Evolutionary conservation across 2,797 vertebrate species (phyloP), one percentile per base, ranked within the genome.

Genomic region (Lophius americanus): DNA sequence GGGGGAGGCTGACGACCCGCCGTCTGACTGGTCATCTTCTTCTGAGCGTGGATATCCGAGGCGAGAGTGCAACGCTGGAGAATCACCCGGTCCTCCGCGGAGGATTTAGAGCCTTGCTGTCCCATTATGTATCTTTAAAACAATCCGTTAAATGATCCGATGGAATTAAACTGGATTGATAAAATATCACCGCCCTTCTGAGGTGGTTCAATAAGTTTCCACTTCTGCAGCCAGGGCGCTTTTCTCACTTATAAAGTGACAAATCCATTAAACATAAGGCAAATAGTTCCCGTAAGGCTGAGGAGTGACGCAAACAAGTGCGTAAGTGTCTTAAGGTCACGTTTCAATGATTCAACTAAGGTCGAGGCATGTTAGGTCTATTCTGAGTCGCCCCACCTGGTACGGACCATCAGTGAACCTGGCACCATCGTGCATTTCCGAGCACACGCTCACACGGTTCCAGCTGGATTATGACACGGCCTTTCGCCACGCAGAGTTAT

Each of bases 301-400:
- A 6, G n/a, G 47, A 1, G 70, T 91, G 83, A 89, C 77, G 70
- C 75, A 72, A 48, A 43, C 13, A 9, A 59, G 73, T 73, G 38
- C 39, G 14, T 56, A 39, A n/a, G 38, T 8, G 52, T 59, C 23
- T 23, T 70, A 52, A 47, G 68, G 64, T 60, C 42, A 65, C 33
- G 62, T 47, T 64, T 54, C 37, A 37, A 50, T 49, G 68, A 57
- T 53, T 52, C 54, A 46, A 32, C 48, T 4, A 8, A 39, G 8
- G 12, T 73, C 55, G 51, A 11, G 55, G 64, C 51, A 60, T 64
- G 75, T 58, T 35, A 3, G 51, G 54, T 73, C 83, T 93, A 93
- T 93, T 92, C 78, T 85, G 58, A 79, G 89, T 33, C n/a, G 8
- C 10, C 64, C 67, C 92, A 93, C 76, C 90, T 93, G 92, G 67